These are phyloP conservation scores for Phytoseiulus persimilis DNA, from an alignment of 2,888 invertebrate species.

Conservation along the genomic window DNA sequence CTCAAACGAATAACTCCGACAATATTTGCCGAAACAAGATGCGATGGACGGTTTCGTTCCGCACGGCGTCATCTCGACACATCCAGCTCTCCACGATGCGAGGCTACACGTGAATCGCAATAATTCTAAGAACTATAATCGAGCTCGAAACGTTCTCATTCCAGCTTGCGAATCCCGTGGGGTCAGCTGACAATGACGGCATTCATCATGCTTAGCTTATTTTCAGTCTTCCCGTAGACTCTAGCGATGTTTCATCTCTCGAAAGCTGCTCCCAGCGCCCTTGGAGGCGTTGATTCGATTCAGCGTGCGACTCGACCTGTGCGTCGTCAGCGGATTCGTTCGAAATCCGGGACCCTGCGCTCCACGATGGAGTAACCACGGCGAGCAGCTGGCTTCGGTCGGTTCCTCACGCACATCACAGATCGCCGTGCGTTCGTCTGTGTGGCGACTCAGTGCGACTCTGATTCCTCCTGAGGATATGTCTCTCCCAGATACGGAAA, in stretches of 20 bases:
- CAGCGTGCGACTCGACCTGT: background rate
- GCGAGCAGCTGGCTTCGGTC: background rate
- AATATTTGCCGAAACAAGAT: no score
- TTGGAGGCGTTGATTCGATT: background rate
- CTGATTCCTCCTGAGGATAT: no score
- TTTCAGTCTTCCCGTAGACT: background rate
- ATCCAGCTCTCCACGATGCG: no score
- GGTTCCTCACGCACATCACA: background rate
- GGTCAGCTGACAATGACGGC: no score
- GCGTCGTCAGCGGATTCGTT: background rate
- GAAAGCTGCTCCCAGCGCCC: background rate
- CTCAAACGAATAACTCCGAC: no score
- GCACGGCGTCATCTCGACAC: no score
- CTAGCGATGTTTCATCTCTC: background rate
- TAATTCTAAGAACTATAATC: no score
- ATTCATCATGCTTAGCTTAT: background rate
- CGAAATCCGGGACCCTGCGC: background rate
- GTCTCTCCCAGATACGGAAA: no score
- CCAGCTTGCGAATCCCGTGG: no score
- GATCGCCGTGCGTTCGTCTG: background rate
- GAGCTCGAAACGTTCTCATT: no score
- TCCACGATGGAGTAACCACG: background rate
- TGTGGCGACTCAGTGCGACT: background rate
- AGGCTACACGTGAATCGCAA: no score
- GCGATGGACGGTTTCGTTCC: no score